Base-by-base conservation (phyloP, 2,113 vertebrate genomes). In the Onychostoma macrolepis region DNA sequence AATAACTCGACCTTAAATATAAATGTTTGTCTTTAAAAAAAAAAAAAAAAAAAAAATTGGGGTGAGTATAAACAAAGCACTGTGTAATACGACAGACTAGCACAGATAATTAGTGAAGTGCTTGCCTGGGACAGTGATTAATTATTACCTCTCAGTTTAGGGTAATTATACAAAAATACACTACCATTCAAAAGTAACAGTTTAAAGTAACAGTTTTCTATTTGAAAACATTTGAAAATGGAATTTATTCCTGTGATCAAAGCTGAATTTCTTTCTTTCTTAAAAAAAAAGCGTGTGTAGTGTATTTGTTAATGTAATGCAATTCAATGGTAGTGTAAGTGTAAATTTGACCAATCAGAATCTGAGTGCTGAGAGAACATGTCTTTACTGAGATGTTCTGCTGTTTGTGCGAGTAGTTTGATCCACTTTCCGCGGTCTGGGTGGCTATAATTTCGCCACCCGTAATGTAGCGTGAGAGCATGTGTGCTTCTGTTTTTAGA, bases 401-500 rank as follows among this genome's bases (percentile, higher is more conserved):
- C 2, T 75, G 6, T 45, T 15, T 45, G 2, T 72, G 69, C 11
- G 19, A 72, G 9, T 11, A 4, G 19, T 17, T 75, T n/a, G n/a
- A 12, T 26, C 41, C n/a, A 45, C 4, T 33, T 80, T n/a, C 78
- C 0, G n/a, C 3, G 5, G 10, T 26, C 53, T 26, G 17, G 50
- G 50, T 53, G 78, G 21, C 11, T 43, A 19, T 28, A n/a, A 65
- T 81, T 80, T 80, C 11, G 2, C 13, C 36, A 43, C 12, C 56
- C 43, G 12, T 63, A 80, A 63, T 63, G 78, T 26, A 61, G 12
- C 12, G 0, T 43, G 79, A 80, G 36, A 63, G 24, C 36, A 38
- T 63, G 36, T 43, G 24, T 26, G 79, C 33, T 81, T 65, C 58
- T 81, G 79, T 43, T 81, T 65, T 81, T 41, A 80, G 50, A 41